Evolutionary conservation across 1,140 invertebrate genomes (phyloP).

Genomic region (Cheumatopsyche charites): DNA sequence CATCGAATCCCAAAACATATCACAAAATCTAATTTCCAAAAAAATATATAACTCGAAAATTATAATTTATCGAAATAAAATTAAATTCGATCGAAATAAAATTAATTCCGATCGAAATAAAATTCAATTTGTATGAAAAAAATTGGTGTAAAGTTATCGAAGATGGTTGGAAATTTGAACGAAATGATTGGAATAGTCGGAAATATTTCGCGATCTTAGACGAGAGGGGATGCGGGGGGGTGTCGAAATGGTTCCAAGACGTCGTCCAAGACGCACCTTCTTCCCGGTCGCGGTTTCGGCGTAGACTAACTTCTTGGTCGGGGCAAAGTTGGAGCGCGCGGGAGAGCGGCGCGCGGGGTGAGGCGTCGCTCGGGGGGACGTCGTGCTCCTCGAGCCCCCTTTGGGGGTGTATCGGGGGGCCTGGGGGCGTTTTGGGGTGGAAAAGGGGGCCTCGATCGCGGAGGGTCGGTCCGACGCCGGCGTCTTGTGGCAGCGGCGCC

Average conservation of each 20-base stretch:
- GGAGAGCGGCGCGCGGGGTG: not conserved
- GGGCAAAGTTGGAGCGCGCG: constrained; percentile 23
- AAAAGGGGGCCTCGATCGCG: not conserved
- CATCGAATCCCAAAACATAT: too few species aligned
- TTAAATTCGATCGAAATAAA: too few species aligned
- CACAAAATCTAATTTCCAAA: too few species aligned
- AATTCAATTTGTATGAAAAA: too few species aligned
- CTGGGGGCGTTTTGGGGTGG: not conserved
- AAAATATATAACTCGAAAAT: too few species aligned
- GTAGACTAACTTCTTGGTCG: constrained; percentile 30
- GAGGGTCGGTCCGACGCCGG: constrained; percentile 24
- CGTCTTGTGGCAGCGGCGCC: constrained; percentile 37
- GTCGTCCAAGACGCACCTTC: constrained; percentile 36
- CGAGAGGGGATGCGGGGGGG: not conserved
- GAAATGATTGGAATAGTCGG: too few species aligned
- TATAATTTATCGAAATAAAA: too few species aligned
- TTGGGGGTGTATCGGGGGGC: not conserved
- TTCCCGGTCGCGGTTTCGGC: constrained; percentile 34
- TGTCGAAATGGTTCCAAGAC: constrained; percentile 14
- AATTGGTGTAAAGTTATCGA: too few species aligned
- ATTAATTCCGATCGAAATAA: too few species aligned
- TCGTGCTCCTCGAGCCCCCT: not conserved
- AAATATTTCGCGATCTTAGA: too few species aligned
- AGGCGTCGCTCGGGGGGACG: not conserved
- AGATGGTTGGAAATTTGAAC: too few species aligned